A percentile compares a stretch with the other conserved stretches of the same genome.
These are phyloP conservation scores for Coregonus ussuriensis DNA, from an alignment of 2,797 vertebrate species.

Conservation along the genomic window DNA sequence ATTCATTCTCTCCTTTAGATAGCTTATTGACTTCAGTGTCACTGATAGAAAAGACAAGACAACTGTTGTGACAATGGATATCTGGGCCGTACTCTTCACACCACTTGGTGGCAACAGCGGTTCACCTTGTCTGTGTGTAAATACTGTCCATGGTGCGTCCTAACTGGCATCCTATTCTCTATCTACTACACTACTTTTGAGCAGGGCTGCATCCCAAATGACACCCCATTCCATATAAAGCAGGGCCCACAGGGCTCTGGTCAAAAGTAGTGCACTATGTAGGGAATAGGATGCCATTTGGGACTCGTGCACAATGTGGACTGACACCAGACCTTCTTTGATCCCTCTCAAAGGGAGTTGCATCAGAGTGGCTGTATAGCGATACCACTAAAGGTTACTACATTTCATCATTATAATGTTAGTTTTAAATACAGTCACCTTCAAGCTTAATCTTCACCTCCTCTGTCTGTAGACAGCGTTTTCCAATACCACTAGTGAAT, in stretches of 20 bases:
- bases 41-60: slow-evolving; percentile 3
- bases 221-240: not conserved
- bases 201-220: not conserved
- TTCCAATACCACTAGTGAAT: not conserved
- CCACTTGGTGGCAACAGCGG: slow-evolving; percentile 78
- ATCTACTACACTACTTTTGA: not conserved
- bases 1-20: not conserved
- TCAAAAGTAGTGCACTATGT: not conserved
- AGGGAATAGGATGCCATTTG: not conserved
- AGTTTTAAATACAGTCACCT: not conserved
- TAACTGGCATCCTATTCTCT: not conserved
- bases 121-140: slow-evolving; percentile 41
- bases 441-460: not conserved
- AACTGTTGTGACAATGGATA: no score
- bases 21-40: not conserved
- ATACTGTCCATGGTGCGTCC: no score
- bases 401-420: not conserved
- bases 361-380: not conserved
- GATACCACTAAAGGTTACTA: not conserved
- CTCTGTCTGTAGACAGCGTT: not conserved
- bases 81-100: slow-evolving; percentile 27
- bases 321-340: slow-evolving; percentile 12
- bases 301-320: not conserved
- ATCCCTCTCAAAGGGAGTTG: not conserved
- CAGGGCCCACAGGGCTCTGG: not conserved